These are phyloP conservation scores for Neolamprologus fasciatus DNA, from an alignment of 2,113 vertebrate species.

Conservation along the genomic window DNA sequence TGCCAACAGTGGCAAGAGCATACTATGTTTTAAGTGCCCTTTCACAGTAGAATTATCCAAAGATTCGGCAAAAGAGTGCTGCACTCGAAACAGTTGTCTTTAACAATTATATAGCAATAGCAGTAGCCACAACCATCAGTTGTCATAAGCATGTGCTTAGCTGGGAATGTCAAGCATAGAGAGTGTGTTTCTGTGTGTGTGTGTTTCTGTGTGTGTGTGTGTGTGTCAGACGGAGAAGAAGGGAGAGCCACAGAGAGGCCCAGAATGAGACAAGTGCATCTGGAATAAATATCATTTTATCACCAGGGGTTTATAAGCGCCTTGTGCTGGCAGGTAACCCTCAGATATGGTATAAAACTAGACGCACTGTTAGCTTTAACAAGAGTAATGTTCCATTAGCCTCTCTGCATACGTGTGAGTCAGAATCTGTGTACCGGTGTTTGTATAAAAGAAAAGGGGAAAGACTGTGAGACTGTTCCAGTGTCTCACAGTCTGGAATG, in stretches of 20 bases:
- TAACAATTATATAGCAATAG: constrained; percentile 29
- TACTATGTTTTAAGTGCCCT: constrained; percentile 2
- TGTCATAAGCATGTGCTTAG: constrained; percentile 37
- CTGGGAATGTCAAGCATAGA: neutral
- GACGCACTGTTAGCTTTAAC: constrained; percentile 50
- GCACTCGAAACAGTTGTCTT: constrained; percentile 24
- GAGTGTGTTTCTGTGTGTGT: neutral
- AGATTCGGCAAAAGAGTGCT: constrained; percentile 18
- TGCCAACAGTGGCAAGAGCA: constrained; percentile 22
- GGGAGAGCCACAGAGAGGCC: neutral
- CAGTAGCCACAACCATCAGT: constrained; percentile 30
- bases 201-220: neutral
- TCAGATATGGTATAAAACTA: constrained; percentile 52
- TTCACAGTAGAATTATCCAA: constrained; percentile 29
- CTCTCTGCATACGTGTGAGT: neutral
- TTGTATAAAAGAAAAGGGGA: neutral
- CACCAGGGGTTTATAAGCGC: constrained; percentile 41
- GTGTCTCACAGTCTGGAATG: neutral
- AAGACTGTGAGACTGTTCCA: constrained; percentile 1
- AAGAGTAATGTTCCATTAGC: constrained; percentile 47
- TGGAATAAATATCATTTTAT: constrained; percentile 63
- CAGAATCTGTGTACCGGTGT: neutral
- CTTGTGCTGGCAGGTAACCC: constrained; percentile 49
- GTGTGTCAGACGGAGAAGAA: constrained; percentile 8
- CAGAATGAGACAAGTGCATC: constrained; percentile 40